phyloP scores from a whole-genome alignment of 2,113 vertebrate genomes.

The Camelus bactrianus region DNA sequence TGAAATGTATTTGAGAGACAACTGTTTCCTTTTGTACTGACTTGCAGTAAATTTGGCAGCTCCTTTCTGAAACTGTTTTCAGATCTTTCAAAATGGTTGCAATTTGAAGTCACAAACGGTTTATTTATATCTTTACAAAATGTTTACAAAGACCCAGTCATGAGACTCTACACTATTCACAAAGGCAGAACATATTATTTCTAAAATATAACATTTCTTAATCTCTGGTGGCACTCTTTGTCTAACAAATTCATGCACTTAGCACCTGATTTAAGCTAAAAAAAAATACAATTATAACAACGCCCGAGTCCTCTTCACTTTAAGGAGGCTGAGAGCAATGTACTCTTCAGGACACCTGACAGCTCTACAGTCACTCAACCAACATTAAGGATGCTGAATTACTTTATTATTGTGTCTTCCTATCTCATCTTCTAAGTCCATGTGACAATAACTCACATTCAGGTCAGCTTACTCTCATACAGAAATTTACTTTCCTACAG shows the following conservation, averaged over 20 bases:
- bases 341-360: neutral
- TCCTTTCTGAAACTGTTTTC: slow-evolving; percentile 78
- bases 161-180: slow-evolving; percentile 69
- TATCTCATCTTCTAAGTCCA: neutral
- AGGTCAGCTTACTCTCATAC: neutral
- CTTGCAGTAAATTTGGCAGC: slow-evolving; percentile 74
- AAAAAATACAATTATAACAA: slow-evolving; percentile 70
- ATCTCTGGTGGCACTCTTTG: slow-evolving; percentile 76
- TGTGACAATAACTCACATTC: neutral
- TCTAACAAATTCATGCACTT: slow-evolving; percentile 47
- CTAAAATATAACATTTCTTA: slow-evolving; percentile 84
- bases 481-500: neutral
- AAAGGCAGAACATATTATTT: slow-evolving; percentile 78
- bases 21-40: slow-evolving; percentile 78
- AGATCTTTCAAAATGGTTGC: slow-evolving; percentile 73
- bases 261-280: slow-evolving; percentile 69
- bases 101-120: slow-evolving; percentile 83
- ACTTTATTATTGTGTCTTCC: neutral
- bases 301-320: slow-evolving; percentile 27
- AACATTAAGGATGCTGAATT: neutral
- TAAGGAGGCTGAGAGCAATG: neutral
- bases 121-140: slow-evolving; percentile 85
- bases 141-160: slow-evolving; percentile 74
- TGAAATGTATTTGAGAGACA: slow-evolving; percentile 69
- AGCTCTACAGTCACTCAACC: neutral